Conservation (phyloP, 2,113 vertebrate genomes). For the Charadrius vociferus region DNA sequence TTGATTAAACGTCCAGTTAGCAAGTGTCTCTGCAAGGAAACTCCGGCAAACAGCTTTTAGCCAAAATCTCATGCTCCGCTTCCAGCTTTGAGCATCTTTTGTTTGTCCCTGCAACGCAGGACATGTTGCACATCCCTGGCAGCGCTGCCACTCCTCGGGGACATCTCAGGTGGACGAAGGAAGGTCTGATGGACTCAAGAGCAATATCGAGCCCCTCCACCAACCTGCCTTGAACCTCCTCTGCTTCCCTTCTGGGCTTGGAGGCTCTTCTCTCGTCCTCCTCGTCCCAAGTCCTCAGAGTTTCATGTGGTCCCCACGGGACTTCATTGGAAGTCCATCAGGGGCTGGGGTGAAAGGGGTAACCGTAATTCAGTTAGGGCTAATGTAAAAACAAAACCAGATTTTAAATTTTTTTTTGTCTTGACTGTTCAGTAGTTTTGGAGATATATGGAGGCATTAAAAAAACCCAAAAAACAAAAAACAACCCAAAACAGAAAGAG, state of each 20-base stretch:
- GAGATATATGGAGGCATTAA: neutral
- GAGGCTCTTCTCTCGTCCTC: neutral
- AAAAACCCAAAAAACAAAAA: neutral
- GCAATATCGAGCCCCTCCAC: fast-evolving
- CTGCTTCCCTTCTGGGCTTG: neutral
- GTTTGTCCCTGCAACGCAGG: neutral
- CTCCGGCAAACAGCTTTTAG: neutral
- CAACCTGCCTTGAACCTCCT: neutral
- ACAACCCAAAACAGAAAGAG: neutral
- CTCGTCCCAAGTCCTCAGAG: neutral
- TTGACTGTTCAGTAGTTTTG: neutral
- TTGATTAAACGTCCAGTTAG: neutral
- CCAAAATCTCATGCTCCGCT: neutral
- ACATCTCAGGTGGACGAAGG: neutral
- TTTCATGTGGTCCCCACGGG: neutral
- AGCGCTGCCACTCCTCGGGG: neutral
- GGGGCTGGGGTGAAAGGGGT: neutral
- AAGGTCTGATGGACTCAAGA: neutral
- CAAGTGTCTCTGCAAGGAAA: neutral
- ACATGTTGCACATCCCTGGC: fast-evolving
- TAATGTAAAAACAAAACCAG: neutral
- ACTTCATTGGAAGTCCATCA: neutral
- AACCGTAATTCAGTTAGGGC: neutral
- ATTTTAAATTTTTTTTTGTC: neutral
- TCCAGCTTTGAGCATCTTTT: neutral